Percentiles rank a stretch among this genome's conserved stretches.
phyloP scores from a whole-genome alignment of 2,113 vertebrate species.

The Grallaria varia region DNA sequence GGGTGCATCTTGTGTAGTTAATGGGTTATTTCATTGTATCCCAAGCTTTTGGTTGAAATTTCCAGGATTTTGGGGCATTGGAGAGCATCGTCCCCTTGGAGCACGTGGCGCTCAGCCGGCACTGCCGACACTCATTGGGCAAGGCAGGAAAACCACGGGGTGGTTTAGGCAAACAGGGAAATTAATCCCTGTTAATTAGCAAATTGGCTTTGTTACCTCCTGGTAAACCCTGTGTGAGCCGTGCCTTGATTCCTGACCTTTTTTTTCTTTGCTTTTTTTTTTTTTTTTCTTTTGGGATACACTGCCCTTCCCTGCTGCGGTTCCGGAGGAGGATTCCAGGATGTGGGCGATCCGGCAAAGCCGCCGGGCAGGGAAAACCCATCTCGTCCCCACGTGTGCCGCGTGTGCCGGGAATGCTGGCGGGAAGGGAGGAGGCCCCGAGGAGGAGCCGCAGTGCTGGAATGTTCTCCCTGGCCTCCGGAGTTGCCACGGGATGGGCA shows the following conservation, averaged over 20 bases:
- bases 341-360: background rate
- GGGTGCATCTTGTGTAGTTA: background rate
- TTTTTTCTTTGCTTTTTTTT: too few species aligned
- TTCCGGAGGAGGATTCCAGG: background rate
- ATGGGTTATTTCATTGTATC: background rate
- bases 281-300: too few species aligned
- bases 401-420: background rate
- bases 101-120: background rate
- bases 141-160: background rate
- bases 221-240: background rate
- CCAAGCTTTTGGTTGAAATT: background rate
- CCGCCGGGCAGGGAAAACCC: conserved; percentile 10
- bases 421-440: background rate
- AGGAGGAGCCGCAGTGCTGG: background rate
- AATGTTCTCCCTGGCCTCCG: background rate
- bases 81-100: background rate
- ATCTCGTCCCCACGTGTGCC: background rate
- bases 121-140: background rate
- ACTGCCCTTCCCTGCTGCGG: background rate
- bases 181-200: conserved; percentile 30
- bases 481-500: background rate
- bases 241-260: background rate
- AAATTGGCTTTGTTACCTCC: conserved; percentile 20
- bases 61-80: background rate
- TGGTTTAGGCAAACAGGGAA: conserved; percentile 13